phyloP scores from a whole-genome alignment of 2,113 vertebrate species.

The Cyanoliseus patagonus region DNA sequence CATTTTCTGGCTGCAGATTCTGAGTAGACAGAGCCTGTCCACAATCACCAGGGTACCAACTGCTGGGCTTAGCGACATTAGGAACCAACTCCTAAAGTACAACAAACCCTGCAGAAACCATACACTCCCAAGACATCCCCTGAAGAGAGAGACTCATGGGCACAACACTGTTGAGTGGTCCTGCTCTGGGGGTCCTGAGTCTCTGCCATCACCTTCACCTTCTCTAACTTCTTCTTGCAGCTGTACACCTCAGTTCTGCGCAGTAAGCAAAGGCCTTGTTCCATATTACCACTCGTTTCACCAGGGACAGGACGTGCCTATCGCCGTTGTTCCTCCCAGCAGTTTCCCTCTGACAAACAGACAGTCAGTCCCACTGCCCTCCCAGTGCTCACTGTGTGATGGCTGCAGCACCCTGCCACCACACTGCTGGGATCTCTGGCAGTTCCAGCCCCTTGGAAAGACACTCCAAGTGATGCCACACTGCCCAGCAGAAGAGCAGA shows the following conservation, averaged over 20 bases:
- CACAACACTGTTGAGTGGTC: not conserved
- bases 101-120: not conserved
- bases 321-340: fast-evolving
- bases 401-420: not conserved
- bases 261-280: fast-evolving
- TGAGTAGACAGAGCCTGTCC: not conserved
- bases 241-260: fast-evolving
- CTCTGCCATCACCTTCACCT: not conserved
- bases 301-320: fast-evolving
- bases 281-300: not conserved
- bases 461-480: not conserved
- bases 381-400: not conserved
- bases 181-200: fast-evolving
- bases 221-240: not conserved
- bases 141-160: not conserved
- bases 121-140: not conserved
- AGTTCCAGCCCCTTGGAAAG: fast-evolving
- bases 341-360: not conserved
- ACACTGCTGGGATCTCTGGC: not conserved
- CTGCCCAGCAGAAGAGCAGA: not conserved
- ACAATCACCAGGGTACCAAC: not conserved
- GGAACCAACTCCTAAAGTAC: not conserved
- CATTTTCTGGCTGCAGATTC: not conserved
- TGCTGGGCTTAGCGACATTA: not conserved
- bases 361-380: fast-evolving